Evolutionary conservation across 2,113 vertebrate genomes (phyloP).

Genomic region (Rhipidura dahli): DNA sequence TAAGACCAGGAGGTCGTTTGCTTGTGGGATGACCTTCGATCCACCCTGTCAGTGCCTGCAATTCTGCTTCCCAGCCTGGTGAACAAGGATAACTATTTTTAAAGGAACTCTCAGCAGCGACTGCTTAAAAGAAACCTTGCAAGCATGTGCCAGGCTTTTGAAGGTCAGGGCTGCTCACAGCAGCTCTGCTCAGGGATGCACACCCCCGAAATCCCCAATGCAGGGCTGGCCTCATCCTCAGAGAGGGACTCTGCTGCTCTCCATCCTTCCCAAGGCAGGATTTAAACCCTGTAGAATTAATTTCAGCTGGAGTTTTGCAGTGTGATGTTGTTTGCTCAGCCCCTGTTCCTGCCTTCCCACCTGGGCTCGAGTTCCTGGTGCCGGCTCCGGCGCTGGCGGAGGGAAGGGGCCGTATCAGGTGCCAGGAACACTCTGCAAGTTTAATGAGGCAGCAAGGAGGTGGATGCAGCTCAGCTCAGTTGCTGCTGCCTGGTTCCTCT

Average conservation of each 20-base stretch:
- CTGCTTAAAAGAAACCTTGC: not conserved
- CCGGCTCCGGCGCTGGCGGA: not conserved
- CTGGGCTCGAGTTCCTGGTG: slow-evolving; percentile 10
- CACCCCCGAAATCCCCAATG: not conserved
- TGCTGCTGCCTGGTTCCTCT: not conserved
- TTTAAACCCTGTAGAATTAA: not conserved
- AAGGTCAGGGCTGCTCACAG: not conserved
- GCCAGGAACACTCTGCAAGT: slow-evolving; percentile 55
- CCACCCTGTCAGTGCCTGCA: fast-evolving
- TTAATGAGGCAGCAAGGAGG: slow-evolving; percentile 61
- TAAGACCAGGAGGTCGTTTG: not conserved
- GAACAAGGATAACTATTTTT: not conserved
- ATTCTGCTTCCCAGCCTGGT: not conserved
- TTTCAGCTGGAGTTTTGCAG: not conserved
- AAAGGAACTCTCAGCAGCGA: not conserved
- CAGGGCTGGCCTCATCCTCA: not conserved
- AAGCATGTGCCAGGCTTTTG: not conserved
- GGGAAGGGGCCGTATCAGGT: slow-evolving; percentile 13
- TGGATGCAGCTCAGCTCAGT: not conserved
- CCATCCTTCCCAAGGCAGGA: not conserved
- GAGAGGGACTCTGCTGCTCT: not conserved
- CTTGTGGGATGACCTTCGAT: not conserved
- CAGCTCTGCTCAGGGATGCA: not conserved
- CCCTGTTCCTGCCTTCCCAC: not conserved
- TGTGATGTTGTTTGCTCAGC: not conserved